phyloP scores from a whole-genome alignment of 2,113 vertebrate genomes.

The Tachysurus vachellii region DNA sequence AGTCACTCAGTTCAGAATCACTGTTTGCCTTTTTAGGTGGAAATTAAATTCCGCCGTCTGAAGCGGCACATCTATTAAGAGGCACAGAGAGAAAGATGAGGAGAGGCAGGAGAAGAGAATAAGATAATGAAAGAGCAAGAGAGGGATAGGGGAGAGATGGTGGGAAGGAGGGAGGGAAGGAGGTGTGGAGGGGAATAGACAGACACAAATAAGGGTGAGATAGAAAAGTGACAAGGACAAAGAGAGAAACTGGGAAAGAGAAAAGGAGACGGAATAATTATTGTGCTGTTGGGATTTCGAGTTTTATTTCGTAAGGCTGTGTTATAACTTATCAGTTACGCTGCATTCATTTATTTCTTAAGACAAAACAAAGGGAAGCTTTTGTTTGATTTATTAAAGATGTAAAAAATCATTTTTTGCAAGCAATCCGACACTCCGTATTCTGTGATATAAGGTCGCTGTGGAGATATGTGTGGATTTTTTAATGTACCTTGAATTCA shows the following conservation, averaged over 20 bases:
- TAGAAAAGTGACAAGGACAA: slow-evolving; percentile 44
- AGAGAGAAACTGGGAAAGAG: slow-evolving; percentile 36
- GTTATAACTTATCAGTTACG: background rate
- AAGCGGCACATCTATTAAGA: slow-evolving; percentile 59
- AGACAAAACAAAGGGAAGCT: background rate
- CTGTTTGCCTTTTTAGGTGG: slow-evolving; percentile 32
- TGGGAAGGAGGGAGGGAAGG: background rate
- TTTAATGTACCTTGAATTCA: background rate
- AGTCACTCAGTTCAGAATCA: slow-evolving; percentile 31
- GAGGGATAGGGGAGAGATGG: background rate
- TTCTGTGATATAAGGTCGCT: background rate
- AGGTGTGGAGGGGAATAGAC: background rate
- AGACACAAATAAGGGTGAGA: background rate
- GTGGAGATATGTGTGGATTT: background rate
- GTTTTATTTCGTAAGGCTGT: background rate
- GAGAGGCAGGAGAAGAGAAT: slow-evolving; percentile 56
- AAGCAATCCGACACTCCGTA: background rate
- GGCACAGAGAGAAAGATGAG: slow-evolving; percentile 40
- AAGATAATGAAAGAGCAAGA: slow-evolving; percentile 52
- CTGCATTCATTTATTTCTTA: background rate
- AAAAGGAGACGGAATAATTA: background rate
- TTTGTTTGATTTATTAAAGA: background rate
- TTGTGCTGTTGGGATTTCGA: background rate
- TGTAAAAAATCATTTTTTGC: background rate
- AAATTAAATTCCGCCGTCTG: slow-evolving; percentile 57